Conservation (phyloP, 2,797 vertebrate species). For the Neopelma chrysocephalum region DNA sequence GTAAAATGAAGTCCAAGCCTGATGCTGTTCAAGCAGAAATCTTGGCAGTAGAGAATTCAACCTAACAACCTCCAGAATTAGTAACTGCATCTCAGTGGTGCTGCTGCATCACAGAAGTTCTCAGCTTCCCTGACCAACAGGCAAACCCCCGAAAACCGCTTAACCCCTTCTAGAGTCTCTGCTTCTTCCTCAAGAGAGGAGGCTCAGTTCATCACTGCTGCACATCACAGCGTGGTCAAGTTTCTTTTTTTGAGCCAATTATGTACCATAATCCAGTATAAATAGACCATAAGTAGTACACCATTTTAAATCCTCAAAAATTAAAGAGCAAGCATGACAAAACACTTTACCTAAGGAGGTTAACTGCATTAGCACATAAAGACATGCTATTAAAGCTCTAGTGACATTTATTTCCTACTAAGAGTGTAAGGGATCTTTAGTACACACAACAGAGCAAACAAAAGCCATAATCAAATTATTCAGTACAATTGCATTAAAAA, state of each 20-base stretch:
- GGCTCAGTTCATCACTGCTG: background rate
- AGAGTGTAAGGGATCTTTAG: background rate
- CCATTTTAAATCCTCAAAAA: background rate
- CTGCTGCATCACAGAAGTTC: background rate
- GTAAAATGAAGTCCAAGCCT: background rate
- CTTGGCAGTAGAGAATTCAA: background rate
- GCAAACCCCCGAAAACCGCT: background rate
- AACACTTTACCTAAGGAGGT: background rate
- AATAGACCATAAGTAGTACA: background rate
- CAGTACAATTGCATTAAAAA: accelerated
- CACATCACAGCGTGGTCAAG: accelerated
- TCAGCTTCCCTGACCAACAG: background rate
- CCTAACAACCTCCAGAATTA: background rate
- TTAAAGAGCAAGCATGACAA: background rate
- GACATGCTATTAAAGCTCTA: background rate
- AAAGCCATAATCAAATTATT: background rate
- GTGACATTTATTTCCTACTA: background rate
- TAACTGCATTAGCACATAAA: background rate
- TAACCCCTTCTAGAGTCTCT: background rate
- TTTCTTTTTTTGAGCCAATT: background rate
- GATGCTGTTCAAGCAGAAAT: background rate
- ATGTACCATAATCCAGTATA: background rate
- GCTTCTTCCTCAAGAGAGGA: background rate
- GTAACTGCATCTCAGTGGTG: background rate
- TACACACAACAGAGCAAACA: background rate